Base-by-base conservation (phyloP, 2,797 vertebrate species). In the Rhincodon typus region DNA sequence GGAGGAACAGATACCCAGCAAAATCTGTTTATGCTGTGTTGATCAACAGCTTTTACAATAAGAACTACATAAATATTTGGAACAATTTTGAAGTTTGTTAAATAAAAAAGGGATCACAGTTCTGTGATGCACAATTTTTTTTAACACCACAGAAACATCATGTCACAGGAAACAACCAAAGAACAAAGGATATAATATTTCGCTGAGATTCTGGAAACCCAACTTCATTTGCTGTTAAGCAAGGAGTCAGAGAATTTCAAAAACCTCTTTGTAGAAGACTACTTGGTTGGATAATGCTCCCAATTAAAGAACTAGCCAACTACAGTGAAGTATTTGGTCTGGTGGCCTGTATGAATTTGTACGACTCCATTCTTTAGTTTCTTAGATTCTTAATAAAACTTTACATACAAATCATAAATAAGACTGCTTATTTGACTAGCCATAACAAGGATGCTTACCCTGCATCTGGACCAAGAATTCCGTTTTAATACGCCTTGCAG, bases 391-490 rank as follows among this genome's bases (percentile, higher is more conserved):
- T 53, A 69, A 70, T 70, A 42, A 25, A 70, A 94, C 27, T 88
- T 53, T 88, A 30, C 8, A 57, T 27, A 15, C 62, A 66, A 21
- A 34, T 42, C 42, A 62, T n/a, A 62, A 91, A 91, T 15, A 34
- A 91, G 88, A 34, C 53, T 62, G 57, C 4, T 90, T 30, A 53
- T 27, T 62, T 72, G 0, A 50, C 69, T 53, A 34, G 53, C 27
- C 46, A 13, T 42, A 21, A 38, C 34, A 95, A 25, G 21, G 70
- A 34, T 17, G 46, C 96, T 96, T 96, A 99, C 99, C 99, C 97
- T 99, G 99, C 99, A 99, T 99, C 96, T 99, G 99, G 95, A 99
- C 99, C 62, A 99, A 97, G 97, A 99, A 99, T 96, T 99, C 99
- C 0, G 99, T 99, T 97, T 99, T 99, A 96, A 99, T 99, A 94